These are phyloP conservation scores for Drosophila repletoides DNA, from an alignment of 1,140 invertebrate genomes.

Conservation along the genomic window DNA sequence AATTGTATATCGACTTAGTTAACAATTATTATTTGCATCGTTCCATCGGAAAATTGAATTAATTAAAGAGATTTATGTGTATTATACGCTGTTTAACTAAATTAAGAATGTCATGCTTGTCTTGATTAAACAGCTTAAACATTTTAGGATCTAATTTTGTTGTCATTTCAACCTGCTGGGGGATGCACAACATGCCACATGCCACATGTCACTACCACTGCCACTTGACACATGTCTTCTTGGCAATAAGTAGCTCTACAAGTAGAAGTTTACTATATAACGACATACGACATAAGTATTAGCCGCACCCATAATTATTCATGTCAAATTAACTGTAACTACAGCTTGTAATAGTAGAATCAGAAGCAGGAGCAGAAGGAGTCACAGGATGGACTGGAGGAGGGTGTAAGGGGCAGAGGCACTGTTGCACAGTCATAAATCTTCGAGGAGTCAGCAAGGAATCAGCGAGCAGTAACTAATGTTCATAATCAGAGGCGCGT, in stretches of 20 bases:
- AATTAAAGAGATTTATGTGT: background rate
- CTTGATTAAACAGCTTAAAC: background rate
- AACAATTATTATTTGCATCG: too few species aligned
- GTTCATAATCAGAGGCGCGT: conserved; percentile 77
- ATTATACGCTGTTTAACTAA: conserved; percentile 21
- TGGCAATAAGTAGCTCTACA: background rate
- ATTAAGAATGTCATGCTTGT: conserved; percentile 7
- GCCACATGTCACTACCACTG: too few species aligned
- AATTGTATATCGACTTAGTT: too few species aligned
- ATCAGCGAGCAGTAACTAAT: conserved; percentile 73
- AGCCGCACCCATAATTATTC: conserved; percentile 66
- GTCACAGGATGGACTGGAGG: background rate
- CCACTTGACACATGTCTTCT: too few species aligned
- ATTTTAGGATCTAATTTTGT: conserved; percentile 2
- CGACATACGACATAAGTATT: conserved; percentile 8
- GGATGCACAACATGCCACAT: conserved; percentile 16
- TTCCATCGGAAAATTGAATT: too few species aligned
- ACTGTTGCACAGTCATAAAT: conserved; percentile 62
- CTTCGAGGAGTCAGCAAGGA: conserved; percentile 48
- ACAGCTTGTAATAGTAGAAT: conserved; percentile 49
- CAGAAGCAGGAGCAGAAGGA: too few species aligned
- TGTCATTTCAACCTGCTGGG: conserved; percentile 21
- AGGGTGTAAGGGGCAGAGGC: background rate
- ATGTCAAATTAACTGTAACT: conserved; percentile 72
- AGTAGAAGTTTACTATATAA: background rate